Percentiles rank a stretch among this genome's conserved stretches.
Conservation (phyloP, 1,140 invertebrate species). For the Meloidogyne hapla region DNA sequence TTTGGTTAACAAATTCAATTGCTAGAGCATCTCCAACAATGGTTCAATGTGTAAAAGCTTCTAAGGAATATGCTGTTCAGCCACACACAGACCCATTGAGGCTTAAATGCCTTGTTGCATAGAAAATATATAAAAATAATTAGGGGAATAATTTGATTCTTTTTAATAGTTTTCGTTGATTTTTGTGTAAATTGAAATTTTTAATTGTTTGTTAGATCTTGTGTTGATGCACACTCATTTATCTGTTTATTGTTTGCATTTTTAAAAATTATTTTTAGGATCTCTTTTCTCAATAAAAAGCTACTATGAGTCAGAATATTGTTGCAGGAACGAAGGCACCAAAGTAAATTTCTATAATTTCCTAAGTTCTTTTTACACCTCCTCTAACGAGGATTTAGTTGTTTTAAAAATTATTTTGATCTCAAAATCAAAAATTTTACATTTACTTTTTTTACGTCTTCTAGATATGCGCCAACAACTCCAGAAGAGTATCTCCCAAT, state of each 20-base stretch:
- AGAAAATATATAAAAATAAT: background rate
- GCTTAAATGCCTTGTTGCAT: background rate
- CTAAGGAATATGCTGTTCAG: conserved; percentile 11
- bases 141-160: background rate
- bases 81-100: conserved; percentile 25
- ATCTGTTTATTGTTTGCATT: background rate
- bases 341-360: background rate
- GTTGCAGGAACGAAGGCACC: background rate
- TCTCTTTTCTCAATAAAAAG: background rate
- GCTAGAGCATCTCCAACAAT: conserved; percentile 94
- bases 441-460: background rate
- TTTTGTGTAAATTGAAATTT: background rate
- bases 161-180: background rate
- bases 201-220: background rate
- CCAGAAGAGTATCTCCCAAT: background rate
- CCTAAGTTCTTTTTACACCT: no score
- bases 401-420: no score
- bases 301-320: background rate
- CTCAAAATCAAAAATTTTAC: no score
- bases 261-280: background rate
- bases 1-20: conserved; percentile 95
- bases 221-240: background rate
- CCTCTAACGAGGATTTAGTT: no score
- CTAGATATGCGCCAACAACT: background rate
- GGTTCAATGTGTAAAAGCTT: conserved; percentile 78